Evolutionary conservation across 2,113 vertebrate genomes (phyloP).

Genomic region (Brachirus orientalis): DNA sequence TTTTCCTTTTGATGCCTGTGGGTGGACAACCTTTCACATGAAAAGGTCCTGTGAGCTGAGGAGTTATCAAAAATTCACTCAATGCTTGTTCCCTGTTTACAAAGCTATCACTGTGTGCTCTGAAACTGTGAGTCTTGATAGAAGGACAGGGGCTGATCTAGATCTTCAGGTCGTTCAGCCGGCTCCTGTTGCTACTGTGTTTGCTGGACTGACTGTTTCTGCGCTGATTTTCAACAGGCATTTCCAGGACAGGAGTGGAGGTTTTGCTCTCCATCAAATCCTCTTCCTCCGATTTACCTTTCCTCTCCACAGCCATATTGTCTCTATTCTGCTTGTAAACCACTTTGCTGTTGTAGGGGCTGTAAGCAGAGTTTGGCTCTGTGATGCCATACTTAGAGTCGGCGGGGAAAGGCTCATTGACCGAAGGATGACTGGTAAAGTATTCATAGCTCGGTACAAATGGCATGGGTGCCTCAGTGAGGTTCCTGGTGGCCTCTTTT

Average conservation of each 20-base stretch:
- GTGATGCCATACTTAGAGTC: conserved; percentile 77
- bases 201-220: conserved; percentile 81
- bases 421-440: conserved; percentile 60
- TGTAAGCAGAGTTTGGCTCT: conserved; percentile 72
- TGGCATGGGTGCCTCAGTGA: conserved; percentile 66
- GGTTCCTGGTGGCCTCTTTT: conserved; percentile 42
- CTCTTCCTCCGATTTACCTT: conserved; percentile 65
- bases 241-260: conserved; percentile 55
- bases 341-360: conserved; percentile 76
- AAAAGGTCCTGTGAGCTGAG: background rate
- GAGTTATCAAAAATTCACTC: background rate
- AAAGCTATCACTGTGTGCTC: background rate
- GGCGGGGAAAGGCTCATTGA: conserved; percentile 60
- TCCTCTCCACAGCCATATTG: conserved; percentile 82
- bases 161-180: conserved; percentile 82
- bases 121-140: conserved; percentile 1
- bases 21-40: conserved; percentile 2
- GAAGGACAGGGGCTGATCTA: conserved; percentile 40
- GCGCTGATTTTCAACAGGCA: conserved; percentile 66
- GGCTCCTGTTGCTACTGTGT: conserved; percentile 79
- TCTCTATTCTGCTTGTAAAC: conserved; percentile 85
- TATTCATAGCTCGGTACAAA: conserved; percentile 81
- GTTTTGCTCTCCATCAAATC: conserved; percentile 64
- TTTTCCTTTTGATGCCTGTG: background rate
- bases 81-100: background rate